Percentiles rank a stretch among this genome's conserved stretches.
These are phyloP conservation scores for Eudemis profundana DNA, from an alignment of 2,888 invertebrate genomes.

Conservation along the genomic window DNA sequence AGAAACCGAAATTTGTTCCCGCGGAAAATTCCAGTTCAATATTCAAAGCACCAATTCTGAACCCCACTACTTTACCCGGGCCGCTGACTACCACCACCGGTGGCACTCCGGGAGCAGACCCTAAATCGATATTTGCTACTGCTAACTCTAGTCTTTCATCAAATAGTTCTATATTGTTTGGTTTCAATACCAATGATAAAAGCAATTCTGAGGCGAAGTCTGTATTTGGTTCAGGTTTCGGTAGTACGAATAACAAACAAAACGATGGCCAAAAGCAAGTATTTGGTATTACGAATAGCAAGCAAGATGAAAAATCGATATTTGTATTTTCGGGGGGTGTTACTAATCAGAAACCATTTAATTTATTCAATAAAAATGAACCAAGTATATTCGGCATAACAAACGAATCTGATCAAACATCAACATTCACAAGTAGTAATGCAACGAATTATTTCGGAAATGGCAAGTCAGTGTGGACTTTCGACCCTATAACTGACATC, in stretches of 20 bases:
- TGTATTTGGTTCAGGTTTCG: conserved; percentile 57
- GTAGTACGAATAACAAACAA: conserved; percentile 50
- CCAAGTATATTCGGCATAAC: conserved; percentile 52
- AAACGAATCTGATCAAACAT: conserved; percentile 28
- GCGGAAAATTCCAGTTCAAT: conserved; percentile 35
- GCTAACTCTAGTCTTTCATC: conserved; percentile 54
- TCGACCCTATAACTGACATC: conserved; percentile 48
- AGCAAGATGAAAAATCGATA: conserved; percentile 66
- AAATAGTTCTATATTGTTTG: conserved; percentile 46
- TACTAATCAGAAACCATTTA: conserved; percentile 58
- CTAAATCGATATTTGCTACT: conserved; percentile 60
- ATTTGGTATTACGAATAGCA: too few species aligned
- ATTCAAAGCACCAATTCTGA: conserved; percentile 22
- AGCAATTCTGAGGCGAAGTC: conserved; percentile 51
- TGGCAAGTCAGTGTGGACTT: conserved; percentile 42
- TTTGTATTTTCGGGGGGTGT: conserved; percentile 61
- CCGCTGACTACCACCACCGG: conserved; percentile 45
- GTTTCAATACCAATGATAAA: conserved; percentile 19
- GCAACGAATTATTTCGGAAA: conserved; percentile 25
- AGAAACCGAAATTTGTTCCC: conserved; percentile 54
- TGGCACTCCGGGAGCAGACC: conserved; percentile 52
- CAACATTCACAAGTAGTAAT: conserved; percentile 13
- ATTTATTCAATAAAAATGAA: conserved; percentile 60
- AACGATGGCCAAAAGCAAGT: conserved; percentile 53
- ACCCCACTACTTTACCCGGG: conserved; percentile 45